A percentile compares a stretch with the other conserved stretches of the same genome.
These are phyloP conservation scores for Gryllus longicercus DNA, from an alignment of 2,888 invertebrate genomes.

Conservation along the genomic window DNA sequence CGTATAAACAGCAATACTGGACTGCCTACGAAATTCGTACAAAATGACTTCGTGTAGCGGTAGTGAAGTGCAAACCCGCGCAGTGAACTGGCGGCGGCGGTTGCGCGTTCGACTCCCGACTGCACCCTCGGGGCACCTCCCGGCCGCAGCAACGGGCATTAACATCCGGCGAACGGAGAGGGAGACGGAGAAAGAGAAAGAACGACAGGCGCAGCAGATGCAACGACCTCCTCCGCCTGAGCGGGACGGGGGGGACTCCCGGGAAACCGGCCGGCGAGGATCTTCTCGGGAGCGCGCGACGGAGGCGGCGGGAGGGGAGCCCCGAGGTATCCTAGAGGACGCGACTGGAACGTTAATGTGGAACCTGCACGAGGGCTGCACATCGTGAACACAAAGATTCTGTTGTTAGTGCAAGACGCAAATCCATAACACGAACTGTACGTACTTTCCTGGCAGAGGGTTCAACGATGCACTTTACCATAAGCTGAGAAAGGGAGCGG, in stretches of 20 bases:
- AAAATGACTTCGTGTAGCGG: no score
- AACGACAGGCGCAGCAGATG: conserved; percentile 4
- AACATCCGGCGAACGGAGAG: background rate
- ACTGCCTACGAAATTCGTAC: no score
- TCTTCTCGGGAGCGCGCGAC: conserved; percentile 18
- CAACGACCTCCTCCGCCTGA: background rate
- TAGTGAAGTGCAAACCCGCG: no score
- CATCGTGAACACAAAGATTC: no score
- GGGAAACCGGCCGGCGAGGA: conserved; percentile 11
- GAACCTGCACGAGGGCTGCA: no score
- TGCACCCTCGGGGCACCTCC: conserved; percentile 30
- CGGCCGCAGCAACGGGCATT: background rate
- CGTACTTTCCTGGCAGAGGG: background rate
- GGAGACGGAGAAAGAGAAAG: no score
- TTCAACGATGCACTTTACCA: no score
- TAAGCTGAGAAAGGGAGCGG: no score
- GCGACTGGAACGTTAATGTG: no score
- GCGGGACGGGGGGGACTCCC: conserved; percentile 20
- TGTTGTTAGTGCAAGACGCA: no score
- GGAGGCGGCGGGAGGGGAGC: background rate
- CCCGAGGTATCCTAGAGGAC: no score
- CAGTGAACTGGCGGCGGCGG: background rate
- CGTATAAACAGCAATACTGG: no score
- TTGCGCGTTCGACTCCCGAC: conserved; percentile 23
- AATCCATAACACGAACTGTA: background rate